phyloP scores from a whole-genome alignment of 2,113 vertebrate species.

The Platysternon megacephalum region DNA sequence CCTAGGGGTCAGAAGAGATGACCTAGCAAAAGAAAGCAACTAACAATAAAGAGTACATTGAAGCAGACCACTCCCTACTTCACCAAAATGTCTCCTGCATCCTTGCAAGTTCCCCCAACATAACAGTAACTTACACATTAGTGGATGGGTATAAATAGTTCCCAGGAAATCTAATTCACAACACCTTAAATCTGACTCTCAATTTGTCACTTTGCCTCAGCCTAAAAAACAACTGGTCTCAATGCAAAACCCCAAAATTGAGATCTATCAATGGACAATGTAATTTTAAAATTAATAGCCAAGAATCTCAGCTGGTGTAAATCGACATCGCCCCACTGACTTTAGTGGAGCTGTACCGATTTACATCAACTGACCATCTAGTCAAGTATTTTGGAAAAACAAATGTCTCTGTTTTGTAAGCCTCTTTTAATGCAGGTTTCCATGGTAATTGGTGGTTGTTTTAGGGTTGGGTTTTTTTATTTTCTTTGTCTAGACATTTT shows the following conservation, averaged over 20 bases:
- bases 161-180: too few relatives aligned
- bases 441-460: neutral
- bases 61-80: too few relatives aligned
- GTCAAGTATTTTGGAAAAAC: neutral
- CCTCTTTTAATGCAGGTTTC: neutral
- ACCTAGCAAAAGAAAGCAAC: too few relatives aligned
- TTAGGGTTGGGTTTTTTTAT: neutral
- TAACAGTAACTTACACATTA: too few relatives aligned
- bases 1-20: too few relatives aligned
- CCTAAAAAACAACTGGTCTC: neutral
- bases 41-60: too few relatives aligned
- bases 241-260: neutral
- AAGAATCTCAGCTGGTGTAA: neutral
- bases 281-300: neutral
- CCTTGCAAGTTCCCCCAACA: too few relatives aligned
- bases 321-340: neutral
- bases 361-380: neutral
- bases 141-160: too few relatives aligned
- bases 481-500: neutral
- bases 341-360: fast-evolving
- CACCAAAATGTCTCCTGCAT: too few relatives aligned
- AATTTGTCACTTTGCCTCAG: neutral
- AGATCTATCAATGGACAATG: neutral
- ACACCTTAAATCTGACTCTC: too few relatives aligned
- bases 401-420: neutral